Evolutionary conservation across 2,888 invertebrate genomes (phyloP), one percentile per base, ranked within the genome.

Genomic region (Camptogramma bilineatum): DNA sequence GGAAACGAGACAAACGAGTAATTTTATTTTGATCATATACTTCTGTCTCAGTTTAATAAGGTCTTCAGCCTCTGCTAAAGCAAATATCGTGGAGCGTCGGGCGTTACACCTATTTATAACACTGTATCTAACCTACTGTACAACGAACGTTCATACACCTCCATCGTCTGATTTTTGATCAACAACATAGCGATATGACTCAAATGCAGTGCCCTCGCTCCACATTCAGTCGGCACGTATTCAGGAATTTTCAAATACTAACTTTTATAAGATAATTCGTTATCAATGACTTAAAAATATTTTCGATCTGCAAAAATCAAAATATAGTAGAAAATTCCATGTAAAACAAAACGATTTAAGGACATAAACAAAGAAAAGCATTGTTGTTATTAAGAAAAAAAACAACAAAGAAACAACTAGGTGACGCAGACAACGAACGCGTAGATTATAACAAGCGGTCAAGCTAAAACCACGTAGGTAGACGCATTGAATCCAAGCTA

Each of bases 141-240:
- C 16, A 42, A n/a, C 4, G 28, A 28, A 42, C 42, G 10, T 42
- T 16, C 16, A 66, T 42, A 50, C 69, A 62, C 68, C 48, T 64
- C 64, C 51, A 68, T 67, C 71, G 71, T 73, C 72, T 71, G 75
- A 62, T 70, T 81, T 81, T 79, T 79, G 76, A 84, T 84, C 80
- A 78, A 75, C 73, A 76, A 77, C 75, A 80, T 77, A 74, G 76
- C 75, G 75, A 79, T 81, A 75, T 78, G 78, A 79, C 75, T 82
- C 81, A 83, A 87, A 85, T 83, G 79, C 84, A 83, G 70, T 79
- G 86, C 79, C 83, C 85, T 77, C 78, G 73, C 79, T 87, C 77
- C 70, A 74, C 70, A 72, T 74, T 75, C 72, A 73, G 64, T 66
- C 72, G 72, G 44, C 54, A 71, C 42, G 44, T 46, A 28, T 19